phyloP scores from a whole-genome alignment of 2,888 invertebrate species.

The Athrips mouffetella region DNA sequence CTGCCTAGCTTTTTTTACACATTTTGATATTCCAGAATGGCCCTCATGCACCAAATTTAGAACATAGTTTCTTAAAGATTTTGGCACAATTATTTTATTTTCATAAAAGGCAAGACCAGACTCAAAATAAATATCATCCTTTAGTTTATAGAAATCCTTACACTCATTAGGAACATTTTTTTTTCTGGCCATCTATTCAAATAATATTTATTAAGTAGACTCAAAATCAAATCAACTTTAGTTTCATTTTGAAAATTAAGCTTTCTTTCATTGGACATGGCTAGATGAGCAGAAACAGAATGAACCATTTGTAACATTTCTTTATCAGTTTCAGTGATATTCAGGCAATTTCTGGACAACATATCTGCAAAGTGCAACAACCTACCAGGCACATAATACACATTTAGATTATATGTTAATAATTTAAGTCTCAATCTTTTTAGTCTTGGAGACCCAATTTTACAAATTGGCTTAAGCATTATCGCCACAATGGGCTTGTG shows the following conservation, averaged over 20 bases:
- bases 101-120: too few species aligned
- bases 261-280: neutral
- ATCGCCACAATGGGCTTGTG: too few species aligned
- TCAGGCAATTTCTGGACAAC: neutral
- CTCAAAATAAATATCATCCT: too few species aligned
- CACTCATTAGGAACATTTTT: neutral
- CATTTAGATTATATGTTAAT: constrained; percentile 7
- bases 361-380: constrained; percentile 13
- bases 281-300: neutral
- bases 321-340: constrained; percentile 9
- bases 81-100: too few species aligned
- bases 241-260: neutral
- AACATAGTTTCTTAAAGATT: too few species aligned
- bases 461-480: constrained; percentile 13
- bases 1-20: too few species aligned
- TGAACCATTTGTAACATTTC: constrained; percentile 16
- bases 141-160: too few species aligned
- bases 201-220: constrained; percentile 1
- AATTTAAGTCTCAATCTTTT: constrained; percentile 6
- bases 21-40: too few species aligned
- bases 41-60: too few species aligned
- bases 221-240: neutral
- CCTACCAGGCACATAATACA: constrained; percentile 11
- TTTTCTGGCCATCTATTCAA: constrained; percentile 4
- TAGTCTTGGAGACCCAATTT: constrained; percentile 12